Percentiles rank a stretch among this genome's conserved stretches.
Conservation (phyloP, 1,140 invertebrate species). For the Habropoda laboriosa region DNA sequence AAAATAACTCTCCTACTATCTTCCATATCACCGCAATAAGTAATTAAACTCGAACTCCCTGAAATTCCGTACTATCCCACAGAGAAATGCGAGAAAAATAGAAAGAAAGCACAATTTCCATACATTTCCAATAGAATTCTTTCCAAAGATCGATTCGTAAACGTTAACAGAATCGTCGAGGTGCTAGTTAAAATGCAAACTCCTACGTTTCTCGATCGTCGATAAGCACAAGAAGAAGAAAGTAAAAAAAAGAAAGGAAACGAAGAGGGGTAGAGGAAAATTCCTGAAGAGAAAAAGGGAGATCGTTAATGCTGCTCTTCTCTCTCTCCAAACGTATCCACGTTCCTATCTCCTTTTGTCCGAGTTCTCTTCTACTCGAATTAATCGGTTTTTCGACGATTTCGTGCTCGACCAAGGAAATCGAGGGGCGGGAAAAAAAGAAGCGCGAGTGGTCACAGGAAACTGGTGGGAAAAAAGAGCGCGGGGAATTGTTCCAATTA, state of each 20-base stretch:
- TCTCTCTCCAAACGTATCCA: slow-evolving; percentile 22
- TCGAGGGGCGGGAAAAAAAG: not conserved
- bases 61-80: too few relatives aligned
- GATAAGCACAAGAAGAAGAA: slow-evolving; percentile 34
- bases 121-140: rapidly evolving
- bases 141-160: not conserved
- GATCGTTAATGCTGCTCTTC: slow-evolving; percentile 2
- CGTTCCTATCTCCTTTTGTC: not conserved
- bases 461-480: not conserved
- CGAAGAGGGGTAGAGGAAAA: too few relatives aligned
- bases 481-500: slow-evolving; percentile 49
- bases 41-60: too few relatives aligned
- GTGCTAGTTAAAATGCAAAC: slow-evolving; percentile 57
- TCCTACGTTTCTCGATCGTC: slow-evolving; percentile 20
- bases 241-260: too few relatives aligned
- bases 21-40: too few relatives aligned
- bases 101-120: too few relatives aligned
- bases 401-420: not conserved
- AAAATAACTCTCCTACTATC: too few relatives aligned
- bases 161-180: slow-evolving; percentile 19
- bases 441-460: not conserved
- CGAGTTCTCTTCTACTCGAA: slow-evolving; percentile 8
- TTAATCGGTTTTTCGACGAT: slow-evolving; percentile 52
- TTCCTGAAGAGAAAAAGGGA: too few relatives aligned
- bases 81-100: not conserved